Evolutionary conservation across 2,888 invertebrate species (phyloP).

Genomic region (Syrista parreyssii): DNA sequence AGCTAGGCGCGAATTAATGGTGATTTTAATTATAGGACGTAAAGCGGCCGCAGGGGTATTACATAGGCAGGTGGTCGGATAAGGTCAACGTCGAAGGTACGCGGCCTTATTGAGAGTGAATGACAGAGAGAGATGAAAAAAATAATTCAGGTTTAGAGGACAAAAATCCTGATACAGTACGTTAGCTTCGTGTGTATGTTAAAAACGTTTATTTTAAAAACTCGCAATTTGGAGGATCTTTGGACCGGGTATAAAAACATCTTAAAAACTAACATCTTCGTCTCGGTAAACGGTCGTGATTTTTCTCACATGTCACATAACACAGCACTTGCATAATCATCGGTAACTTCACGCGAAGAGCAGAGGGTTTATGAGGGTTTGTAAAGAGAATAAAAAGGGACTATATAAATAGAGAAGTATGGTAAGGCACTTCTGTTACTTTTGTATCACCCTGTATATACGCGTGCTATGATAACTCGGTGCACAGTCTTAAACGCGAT

Average conservation of each 20-base stretch:
- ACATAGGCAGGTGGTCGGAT: neutral
- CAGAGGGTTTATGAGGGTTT: constrained; percentile 11
- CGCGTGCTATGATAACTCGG: neutral
- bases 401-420: neutral
- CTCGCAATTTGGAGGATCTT: constrained; percentile 47
- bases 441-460: neutral
- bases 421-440: neutral
- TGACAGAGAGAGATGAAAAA: neutral
- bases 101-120: neutral
- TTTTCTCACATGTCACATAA: neutral
- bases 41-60: neutral
- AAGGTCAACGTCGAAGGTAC: neutral
- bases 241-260: constrained; percentile 41
- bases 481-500: neutral
- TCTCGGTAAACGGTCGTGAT: neutral
- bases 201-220: constrained; percentile 50
- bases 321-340: constrained; percentile 26
- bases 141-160: neutral
- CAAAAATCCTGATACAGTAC: neutral
- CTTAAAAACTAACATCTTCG: constrained; percentile 40
- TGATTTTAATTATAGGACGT: neutral
- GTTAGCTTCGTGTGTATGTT: constrained; percentile 22
- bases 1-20: constrained; percentile 2
- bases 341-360: constrained; percentile 21
- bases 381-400: constrained; percentile 11